Percentiles rank a stretch among this genome's conserved stretches.
These are phyloP conservation scores for Pungitius pungitius DNA, from an alignment of 2,113 vertebrate genomes.

Conservation along the genomic window DNA sequence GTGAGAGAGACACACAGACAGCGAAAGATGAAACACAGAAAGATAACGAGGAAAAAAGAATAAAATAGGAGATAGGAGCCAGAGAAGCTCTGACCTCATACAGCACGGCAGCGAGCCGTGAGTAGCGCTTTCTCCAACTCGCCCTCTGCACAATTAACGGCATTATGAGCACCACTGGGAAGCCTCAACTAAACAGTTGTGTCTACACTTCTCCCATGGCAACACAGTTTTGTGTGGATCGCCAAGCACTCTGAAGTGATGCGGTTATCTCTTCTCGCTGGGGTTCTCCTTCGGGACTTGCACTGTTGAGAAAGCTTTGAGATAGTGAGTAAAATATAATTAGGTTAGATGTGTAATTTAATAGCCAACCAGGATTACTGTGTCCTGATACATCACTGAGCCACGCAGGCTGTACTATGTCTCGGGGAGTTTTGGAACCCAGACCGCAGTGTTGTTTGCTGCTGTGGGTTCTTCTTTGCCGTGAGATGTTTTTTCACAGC, in stretches of 20 bases:
- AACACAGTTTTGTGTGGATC: slow-evolving; percentile 66
- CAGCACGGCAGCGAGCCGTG: slow-evolving; percentile 34
- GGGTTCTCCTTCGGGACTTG: slow-evolving; percentile 47
- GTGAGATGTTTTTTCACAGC: slow-evolving; percentile 62
- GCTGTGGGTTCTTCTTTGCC: slow-evolving; percentile 62
- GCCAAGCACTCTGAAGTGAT: slow-evolving; percentile 60
- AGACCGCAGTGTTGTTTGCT: slow-evolving; percentile 45
- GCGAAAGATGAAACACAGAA: slow-evolving; percentile 46
- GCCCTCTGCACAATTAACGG: slow-evolving; percentile 66
- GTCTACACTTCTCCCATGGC: slow-evolving; percentile 76
- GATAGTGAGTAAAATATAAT: slow-evolving; percentile 59
- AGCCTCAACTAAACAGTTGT: slow-evolving; percentile 57
- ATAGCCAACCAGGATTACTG: slow-evolving; percentile 40
- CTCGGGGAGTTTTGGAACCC: slow-evolving; percentile 45
- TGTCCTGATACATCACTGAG: slow-evolving; percentile 35
- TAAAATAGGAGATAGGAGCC: slow-evolving; percentile 24
- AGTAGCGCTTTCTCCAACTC: slow-evolving; percentile 40
- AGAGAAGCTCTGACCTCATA: slow-evolving; percentile 15
- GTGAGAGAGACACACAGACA: slow-evolving; percentile 39
- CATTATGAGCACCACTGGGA: slow-evolving; percentile 69
- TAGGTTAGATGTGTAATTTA: slow-evolving; percentile 58
- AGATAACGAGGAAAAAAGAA: slow-evolving; percentile 35
- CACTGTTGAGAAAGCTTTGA: slow-evolving; percentile 36
- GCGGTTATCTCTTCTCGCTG: slow-evolving; percentile 59
- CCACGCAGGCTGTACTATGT: slow-evolving; percentile 29